Evolutionary conservation across 1,140 invertebrate genomes (phyloP).

Genomic region (Drosophila takahashii): DNA sequence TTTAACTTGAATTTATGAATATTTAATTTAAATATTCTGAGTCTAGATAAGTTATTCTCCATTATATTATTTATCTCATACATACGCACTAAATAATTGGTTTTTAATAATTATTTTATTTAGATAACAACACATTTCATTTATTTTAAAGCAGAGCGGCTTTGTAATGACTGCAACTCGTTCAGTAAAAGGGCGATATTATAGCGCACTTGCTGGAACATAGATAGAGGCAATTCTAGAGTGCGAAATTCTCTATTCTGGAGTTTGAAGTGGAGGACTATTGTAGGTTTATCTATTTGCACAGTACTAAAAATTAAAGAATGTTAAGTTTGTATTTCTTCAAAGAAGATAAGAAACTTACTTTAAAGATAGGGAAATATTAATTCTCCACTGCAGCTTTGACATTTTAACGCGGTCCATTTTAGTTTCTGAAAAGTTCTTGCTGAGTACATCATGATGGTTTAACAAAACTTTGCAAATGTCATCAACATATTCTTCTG

Average conservation of each 20-base stretch:
- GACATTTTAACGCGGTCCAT: constrained; percentile 69
- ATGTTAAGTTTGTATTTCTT: neutral
- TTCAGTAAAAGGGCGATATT: constrained; percentile 73
- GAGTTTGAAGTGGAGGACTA: constrained; percentile 79
- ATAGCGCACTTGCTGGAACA: constrained; percentile 81
- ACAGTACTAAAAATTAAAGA: constrained; percentile 33
- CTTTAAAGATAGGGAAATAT: constrained; percentile 73
- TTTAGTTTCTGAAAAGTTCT: constrained; percentile 77
- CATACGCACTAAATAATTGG: neutral
- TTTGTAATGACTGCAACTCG: constrained; percentile 78
- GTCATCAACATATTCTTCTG: constrained; percentile 77
- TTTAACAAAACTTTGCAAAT: constrained; percentile 78
- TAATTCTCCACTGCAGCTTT: constrained; percentile 83
- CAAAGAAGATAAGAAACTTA: constrained; percentile 25
- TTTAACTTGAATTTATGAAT: neutral
- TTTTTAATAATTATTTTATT: neutral
- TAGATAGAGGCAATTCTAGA: constrained; percentile 75
- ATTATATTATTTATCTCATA: neutral
- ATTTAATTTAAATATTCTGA: too few relatives aligned
- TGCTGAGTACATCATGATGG: constrained; percentile 73
- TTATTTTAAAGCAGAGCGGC: constrained; percentile 68
- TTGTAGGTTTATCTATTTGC: constrained; percentile 66
- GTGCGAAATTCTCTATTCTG: constrained; percentile 70
- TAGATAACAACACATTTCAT: neutral
- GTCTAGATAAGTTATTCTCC: neutral